A percentile compares a stretch with the other conserved stretches of the same genome.
Conservation (phyloP, 2,797 vertebrate genomes). For the Sarcophilus harrisii region DNA sequence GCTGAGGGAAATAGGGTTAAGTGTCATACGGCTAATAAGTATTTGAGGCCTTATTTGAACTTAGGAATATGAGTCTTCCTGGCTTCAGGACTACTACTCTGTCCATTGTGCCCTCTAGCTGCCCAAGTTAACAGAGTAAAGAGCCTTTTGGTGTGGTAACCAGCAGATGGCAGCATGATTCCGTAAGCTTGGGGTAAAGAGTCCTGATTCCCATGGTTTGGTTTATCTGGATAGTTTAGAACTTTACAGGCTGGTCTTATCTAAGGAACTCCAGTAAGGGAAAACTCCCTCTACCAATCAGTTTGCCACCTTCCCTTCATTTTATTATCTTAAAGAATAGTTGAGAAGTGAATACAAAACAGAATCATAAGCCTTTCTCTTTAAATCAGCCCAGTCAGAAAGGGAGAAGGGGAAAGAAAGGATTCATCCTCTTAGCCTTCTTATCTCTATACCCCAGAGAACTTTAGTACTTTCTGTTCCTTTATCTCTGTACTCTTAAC, state of each 20-base stretch:
- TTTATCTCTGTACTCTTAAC: not conserved
- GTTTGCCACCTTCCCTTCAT: not conserved
- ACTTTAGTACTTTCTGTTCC: not conserved
- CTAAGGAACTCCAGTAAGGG: not conserved
- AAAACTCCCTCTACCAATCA: not conserved
- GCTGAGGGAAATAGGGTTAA: not conserved
- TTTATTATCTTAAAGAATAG: not conserved
- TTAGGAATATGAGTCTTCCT: not conserved
- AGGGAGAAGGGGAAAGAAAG: not conserved
- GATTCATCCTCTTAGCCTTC: not conserved
- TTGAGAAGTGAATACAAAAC: not conserved
- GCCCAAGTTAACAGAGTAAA: not conserved
- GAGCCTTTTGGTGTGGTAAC: not conserved
- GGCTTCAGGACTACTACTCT: not conserved
- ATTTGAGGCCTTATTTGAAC: not conserved
- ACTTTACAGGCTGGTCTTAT: not conserved
- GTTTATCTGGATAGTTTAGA: not conserved
- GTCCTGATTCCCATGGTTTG: not conserved
- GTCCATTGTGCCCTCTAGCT: not conserved
- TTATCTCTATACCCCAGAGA: not conserved
- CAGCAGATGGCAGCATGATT: not conserved
- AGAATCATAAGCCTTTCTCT: not conserved
- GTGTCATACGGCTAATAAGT: not conserved
- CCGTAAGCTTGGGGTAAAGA: not conserved
- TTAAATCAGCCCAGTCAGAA: not conserved